A percentile compares a stretch with the other conserved stretches of the same genome.
These are phyloP conservation scores for Polyodon spathula DNA, from an alignment of 2,113 vertebrate genomes.

Conservation along the genomic window DNA sequence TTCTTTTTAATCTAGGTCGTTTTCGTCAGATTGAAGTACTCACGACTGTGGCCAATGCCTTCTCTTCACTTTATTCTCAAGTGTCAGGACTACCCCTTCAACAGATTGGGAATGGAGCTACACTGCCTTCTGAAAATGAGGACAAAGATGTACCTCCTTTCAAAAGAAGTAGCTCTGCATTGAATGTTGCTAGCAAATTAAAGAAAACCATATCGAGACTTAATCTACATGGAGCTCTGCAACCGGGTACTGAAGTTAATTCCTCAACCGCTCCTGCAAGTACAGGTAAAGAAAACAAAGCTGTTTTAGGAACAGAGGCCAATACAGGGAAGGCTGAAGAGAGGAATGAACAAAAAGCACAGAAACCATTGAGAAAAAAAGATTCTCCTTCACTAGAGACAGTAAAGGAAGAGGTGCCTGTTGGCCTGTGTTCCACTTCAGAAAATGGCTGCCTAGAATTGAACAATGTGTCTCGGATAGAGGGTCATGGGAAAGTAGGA, in stretches of 20 bases:
- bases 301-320: constrained; percentile 37
- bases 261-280: constrained; percentile 16
- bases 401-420: constrained; percentile 69
- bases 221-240: constrained; percentile 53
- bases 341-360: constrained; percentile 38
- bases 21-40: constrained; percentile 96
- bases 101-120: constrained; percentile 59
- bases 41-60: constrained; percentile 90
- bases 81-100: constrained; percentile 83
- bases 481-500: constrained; percentile 22
- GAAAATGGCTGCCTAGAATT: constrained; percentile 10
- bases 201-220: constrained; percentile 76
- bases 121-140: constrained; percentile 33
- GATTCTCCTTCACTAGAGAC: constrained; percentile 65
- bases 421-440: constrained; percentile 14
- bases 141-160: constrained; percentile 46
- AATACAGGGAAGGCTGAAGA: constrained; percentile 35
- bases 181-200: constrained; percentile 71
- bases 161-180: constrained; percentile 45
- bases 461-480: constrained; percentile 16
- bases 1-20: constrained; percentile 60
- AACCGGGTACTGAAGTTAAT: constrained; percentile 19
- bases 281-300: constrained; percentile 37
- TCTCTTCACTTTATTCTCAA: constrained; percentile 91
- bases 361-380: constrained; percentile 65